Evolutionary conservation across 2,888 invertebrate genomes (phyloP), one percentile per base, ranked within the genome.

Genomic region (Pecten maximus): DNA sequence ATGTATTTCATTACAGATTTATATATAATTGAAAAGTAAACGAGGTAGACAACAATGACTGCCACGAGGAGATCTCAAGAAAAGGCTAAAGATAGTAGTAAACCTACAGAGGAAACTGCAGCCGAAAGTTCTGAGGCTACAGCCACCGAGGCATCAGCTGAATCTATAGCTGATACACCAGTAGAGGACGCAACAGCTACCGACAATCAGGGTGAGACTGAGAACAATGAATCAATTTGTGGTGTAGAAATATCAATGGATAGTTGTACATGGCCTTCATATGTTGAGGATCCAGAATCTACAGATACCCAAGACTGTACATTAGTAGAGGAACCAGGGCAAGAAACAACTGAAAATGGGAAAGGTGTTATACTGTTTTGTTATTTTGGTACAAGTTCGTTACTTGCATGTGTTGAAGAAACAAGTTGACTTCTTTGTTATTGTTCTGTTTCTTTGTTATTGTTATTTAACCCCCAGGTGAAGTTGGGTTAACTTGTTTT

Each of bases 191-290:
- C 74, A 74, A 15, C 74, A 28, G 23, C 74, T 28, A 74, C 74
- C 35, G 74, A 74, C 35, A 74, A 74, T 74, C 74, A 74, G 74
- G 74, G 74, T 74, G 74, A 74, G 74, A 35, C 35, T 74, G 74
- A 74, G 35, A 23, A 23, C 74, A 54, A 54, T 54, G 74, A 28
- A 10, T 74, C 74, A 74, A 35, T 74, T 4, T 74, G 35, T 74
- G 35, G 74, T 74, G 28, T 74, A 74, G 74, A 74, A 74, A 74
- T 74, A 35, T 74, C 74, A 35, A 28, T 74, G 74, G 74, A 28
- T 74, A 74, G 74, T 74, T 74, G 74, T 74, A 74, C 74, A 74
- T 74, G 74, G 74, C 74, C 74, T 74, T 74, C 74, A 74, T 74
- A 35, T 74, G 74, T 74, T 74, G 74, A 74, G 74, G 74, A 74